Base-by-base conservation (phyloP, 2,888 invertebrate species). In the Cephus spinipes region DNA sequence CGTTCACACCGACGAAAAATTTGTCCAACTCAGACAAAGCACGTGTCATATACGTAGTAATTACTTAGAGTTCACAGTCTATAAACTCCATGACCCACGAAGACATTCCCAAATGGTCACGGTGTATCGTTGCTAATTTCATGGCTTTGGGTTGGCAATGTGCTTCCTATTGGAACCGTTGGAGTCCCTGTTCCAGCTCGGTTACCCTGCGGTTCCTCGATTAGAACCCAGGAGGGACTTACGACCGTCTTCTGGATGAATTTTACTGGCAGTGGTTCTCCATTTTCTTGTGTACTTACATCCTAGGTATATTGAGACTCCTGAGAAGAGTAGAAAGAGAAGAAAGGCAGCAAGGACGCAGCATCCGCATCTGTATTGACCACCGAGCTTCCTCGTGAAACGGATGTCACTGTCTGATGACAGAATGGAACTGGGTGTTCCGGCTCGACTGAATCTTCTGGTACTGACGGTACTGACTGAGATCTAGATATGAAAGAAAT, bases 341-440 rank as follows among this genome's bases (percentile, higher is more conserved):
- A 98, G 94, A 88, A 97, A 95, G 31, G 96, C 96, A 55, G 97
- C 96, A 80, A 97, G 94, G 79, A 97, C 95, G 86, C 96, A 97
- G 92, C 97, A 97, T 87, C 97, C 97, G 86, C 97, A 97, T 88
- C 96, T 95, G 91, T 97, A 96, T 84, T 97, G 96, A 77, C 96
- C 95, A 83, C 96, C 96, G 84, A 97, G 93, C 92, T 97, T 97
- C 77, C 96, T 94, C 30, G 97, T 97, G 92, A 97, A 97, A 84
- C 97, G 94, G 90, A 97, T 97, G 92, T 97, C 97, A 86, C 97
- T 97, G 93, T 97, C 96, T 84, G 96, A 96, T 0, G 97, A 96
- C 86, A 96, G 92, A 79, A 97, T 96, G 68, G 97, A 97, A 91
- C 96, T 96, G 69, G 97, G 95, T 1, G 94, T 93, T 68, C 92